These are phyloP conservation scores for Melanotaenia maccullochi DNA, from an alignment of 2,797 vertebrate species.

Conservation along the genomic window DNA sequence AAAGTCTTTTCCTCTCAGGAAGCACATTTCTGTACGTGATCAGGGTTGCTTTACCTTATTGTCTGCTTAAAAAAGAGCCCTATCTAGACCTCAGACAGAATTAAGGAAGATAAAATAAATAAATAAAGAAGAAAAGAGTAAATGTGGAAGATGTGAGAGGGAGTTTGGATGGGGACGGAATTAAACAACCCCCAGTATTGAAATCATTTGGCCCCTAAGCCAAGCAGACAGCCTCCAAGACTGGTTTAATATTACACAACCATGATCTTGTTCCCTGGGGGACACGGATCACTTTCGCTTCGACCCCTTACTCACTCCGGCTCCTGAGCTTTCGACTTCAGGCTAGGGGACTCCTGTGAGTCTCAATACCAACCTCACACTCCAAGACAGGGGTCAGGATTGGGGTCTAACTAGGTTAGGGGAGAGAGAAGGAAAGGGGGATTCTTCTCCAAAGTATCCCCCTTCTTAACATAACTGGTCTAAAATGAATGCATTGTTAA, in stretches of 20 bases:
- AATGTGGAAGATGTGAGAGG: constrained; percentile 24
- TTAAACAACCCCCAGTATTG: constrained; percentile 66
- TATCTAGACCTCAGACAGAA: constrained; percentile 32
- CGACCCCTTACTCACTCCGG: constrained; percentile 70
- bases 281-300: constrained; percentile 79
- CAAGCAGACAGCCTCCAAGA: constrained; percentile 69
- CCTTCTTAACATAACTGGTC: constrained; percentile 59
- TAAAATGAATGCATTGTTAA: constrained; percentile 79
- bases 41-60: constrained; percentile 51
- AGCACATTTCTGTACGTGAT: constrained; percentile 66
- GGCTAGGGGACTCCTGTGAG: constrained; percentile 67
- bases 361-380: constrained; percentile 73
- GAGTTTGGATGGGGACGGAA: constrained; percentile 41
- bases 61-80: constrained; percentile 50
- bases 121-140: constrained; percentile 1
- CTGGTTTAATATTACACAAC: constrained; percentile 81
- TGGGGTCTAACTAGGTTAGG: constrained; percentile 61
- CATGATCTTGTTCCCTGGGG: constrained; percentile 75
- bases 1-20: constrained; percentile 70
- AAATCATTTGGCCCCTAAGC: constrained; percentile 72
- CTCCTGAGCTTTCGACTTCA: constrained; percentile 79
- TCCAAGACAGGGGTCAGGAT: constrained; percentile 68
- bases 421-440: constrained; percentile 39
- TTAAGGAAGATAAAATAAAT: neutral
- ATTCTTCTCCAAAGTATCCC: constrained; percentile 56